phyloP scores from a whole-genome alignment of 2,888 invertebrate genomes.

The Acleris laterana region DNA sequence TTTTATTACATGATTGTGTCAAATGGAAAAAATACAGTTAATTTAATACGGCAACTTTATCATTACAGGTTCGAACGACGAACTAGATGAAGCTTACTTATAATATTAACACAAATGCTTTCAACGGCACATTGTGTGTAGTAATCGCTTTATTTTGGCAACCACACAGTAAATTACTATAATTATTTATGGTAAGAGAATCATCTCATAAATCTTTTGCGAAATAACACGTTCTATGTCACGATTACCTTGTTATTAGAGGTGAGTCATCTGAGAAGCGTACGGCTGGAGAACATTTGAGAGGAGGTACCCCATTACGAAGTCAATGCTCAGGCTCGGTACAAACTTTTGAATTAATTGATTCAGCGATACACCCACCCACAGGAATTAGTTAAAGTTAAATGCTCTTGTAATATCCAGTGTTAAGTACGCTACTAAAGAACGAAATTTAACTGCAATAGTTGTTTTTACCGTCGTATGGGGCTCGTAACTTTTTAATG shows the following conservation, averaged over 20 bases:
- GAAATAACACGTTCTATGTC: slow-evolving; percentile 72
- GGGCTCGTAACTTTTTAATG: slow-evolving; percentile 14
- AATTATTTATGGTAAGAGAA: slow-evolving; percentile 66
- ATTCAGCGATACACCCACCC: slow-evolving; percentile 15
- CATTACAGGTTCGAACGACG: slow-evolving; percentile 53
- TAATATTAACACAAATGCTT: not conserved
- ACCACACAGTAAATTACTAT: slow-evolving; percentile 68
- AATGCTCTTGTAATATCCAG: slow-evolving; percentile 10
- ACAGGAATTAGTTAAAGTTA: not conserved
- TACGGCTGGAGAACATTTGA: slow-evolving; percentile 18
- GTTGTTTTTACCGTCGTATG: not conserved
- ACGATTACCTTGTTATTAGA: slow-evolving; percentile 62
- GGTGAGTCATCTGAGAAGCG: slow-evolving; percentile 59
- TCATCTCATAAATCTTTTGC: slow-evolving; percentile 72
- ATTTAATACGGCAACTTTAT: slow-evolving; percentile 51
- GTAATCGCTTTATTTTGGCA: slow-evolving; percentile 71
- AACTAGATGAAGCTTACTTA: slow-evolving; percentile 25
- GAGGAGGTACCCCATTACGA: slow-evolving; percentile 27
- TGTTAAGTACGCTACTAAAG: slow-evolving; percentile 4
- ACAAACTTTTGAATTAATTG: slow-evolving; percentile 9
- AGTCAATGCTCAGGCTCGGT: slow-evolving; percentile 17
- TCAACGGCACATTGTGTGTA: slow-evolving; percentile 5
- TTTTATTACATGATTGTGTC: slow-evolving; percentile 55
- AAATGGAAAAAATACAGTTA: slow-evolving; percentile 54
- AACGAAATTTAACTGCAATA: slow-evolving; percentile 3